Conservation (phyloP, 1,140 invertebrate genomes). For the Bathynomus jamesi region DNA sequence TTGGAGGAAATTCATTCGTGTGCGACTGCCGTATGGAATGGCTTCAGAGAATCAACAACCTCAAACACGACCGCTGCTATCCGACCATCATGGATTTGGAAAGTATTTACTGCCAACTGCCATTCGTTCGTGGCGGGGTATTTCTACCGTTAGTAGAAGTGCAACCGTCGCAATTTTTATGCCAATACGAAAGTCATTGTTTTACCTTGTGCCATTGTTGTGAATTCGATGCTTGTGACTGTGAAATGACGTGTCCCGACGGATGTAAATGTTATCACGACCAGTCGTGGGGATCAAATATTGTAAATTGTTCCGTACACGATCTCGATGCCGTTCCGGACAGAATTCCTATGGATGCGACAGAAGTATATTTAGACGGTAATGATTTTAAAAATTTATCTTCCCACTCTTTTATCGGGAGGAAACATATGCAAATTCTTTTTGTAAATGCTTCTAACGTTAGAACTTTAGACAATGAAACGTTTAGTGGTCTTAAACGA, state of each 20-base stretch:
- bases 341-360: constrained; percentile 87
- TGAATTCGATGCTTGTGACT: constrained; percentile 81
- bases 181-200: constrained; percentile 85
- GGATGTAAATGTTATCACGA: constrained; percentile 92
- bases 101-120: constrained; percentile 79
- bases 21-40: constrained; percentile 65
- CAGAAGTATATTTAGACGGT: constrained; percentile 84
- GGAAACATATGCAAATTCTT: constrained; percentile 75
- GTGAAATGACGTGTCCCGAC: constrained; percentile 83
- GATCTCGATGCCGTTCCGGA: constrained; percentile 64
- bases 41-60: constrained; percentile 67
- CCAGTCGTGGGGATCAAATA: constrained; percentile 85
- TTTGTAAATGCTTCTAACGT: constrained; percentile 84
- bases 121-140: constrained; percentile 70
- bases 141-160: constrained; percentile 63
- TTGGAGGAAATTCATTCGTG: constrained; percentile 76
- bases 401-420: constrained; percentile 81
- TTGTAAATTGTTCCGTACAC: constrained; percentile 70
- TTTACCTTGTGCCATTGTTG: constrained; percentile 89
- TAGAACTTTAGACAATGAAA: constrained; percentile 72
- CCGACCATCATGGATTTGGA: constrained; percentile 84
- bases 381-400: constrained; percentile 77
- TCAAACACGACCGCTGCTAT: constrained; percentile 61
- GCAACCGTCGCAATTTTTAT: constrained; percentile 78
- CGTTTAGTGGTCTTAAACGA: constrained; percentile 75